Evolutionary conservation across 2,113 vertebrate species (phyloP), one percentile per base, ranked within the genome.

Genomic region (Rousettus leschenaultii): DNA sequence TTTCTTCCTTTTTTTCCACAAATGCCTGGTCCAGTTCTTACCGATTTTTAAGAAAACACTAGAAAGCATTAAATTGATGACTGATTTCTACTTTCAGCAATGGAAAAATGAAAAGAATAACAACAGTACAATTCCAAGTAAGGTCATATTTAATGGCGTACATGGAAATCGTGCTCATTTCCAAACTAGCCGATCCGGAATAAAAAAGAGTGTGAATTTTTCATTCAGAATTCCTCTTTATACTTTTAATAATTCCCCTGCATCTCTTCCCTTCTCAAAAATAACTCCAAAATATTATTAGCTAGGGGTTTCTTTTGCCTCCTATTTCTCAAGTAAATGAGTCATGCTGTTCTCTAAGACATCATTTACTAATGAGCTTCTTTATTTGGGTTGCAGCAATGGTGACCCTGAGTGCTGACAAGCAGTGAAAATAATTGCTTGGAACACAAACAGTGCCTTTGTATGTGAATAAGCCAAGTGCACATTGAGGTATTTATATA

Each of bases 221-320:
- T 93, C 96, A 91, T 93, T 94, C 61, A 74, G 43, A 94, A 92
- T 66, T 77, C 80, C 70, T 40, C 59, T 91, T 91, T 93, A 59
- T 77, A 65, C 48, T 38, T 70, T 28, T 91, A 68, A 78, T 53
- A 92, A 79, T 92, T 83, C 40, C 86, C 38, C 40, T 40, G 59
- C 12, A 91, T 70, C 35, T 96, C 65, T 61, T 86, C 45, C 78
- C 85, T 86, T 71, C 78, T 97, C 79, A 96, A 96, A 97, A 97
- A 77, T 86, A 96, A 94, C 65, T 96, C n/a, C 51, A 87, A 89
- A 96, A 87, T 95, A 97, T 73, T 94, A 84, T 93, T 94, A 93
- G 86, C 93, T 65, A 48, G 53, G 91, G 92, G 26, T 89, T 94
- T 93, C 82, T 85, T 92, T 48, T n/a, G 16, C 86, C 87, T 94